Evolutionary conservation across 2,797 vertebrate species (phyloP), one percentile per base, ranked within the genome.

Genomic region (Chlorospingus semifuscus): DNA sequence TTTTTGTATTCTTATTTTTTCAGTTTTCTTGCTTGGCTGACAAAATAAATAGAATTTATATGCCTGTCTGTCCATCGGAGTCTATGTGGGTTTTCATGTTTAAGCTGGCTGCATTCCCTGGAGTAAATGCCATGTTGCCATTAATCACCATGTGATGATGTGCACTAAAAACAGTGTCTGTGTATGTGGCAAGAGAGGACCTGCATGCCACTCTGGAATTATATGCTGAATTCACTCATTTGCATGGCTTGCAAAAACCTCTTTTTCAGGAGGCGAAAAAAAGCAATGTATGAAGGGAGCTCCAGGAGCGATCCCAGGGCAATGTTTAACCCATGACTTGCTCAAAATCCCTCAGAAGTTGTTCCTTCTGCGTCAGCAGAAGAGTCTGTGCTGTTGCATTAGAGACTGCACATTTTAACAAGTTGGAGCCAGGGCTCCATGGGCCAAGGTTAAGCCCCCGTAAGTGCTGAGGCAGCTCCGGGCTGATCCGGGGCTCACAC

Each of bases 1-100:
- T 57, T 89, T 96, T 94, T 77, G 41, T 90, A 79, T 95, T 89
- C 66, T 94, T 95, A 77, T 71, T 95, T 96, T 95, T 93, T 71
- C 78, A 89, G 68, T 93, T 93, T 93, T 61, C 89, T 89, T 93
- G 52, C 78, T 83, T 95, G 86, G 29, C 75, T 93, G 90, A 69
- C 81, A 89, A 93, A 95, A 94, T 80, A 94, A 94, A 84, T 89
- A 47, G 64, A 74, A 83, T 94, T 92, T 92, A 47, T 87, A 39
- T 68, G 90, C 56, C 47, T 90, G 86, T 83, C 92, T 95, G 93
- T 96, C 95, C 92, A 53, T 93, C 75, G 64, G 89, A 94, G 68
- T 90, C 95, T 92, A 60, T 32, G 87, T 61, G 81, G 68, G 92
- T 87, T 95, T 95, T 95, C 87, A 57, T 78, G 78, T 94, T 93